Evolutionary conservation across 1,140 invertebrate genomes (phyloP), one percentile per base, ranked within the genome.

Genomic region (Papilio dardanus): DNA sequence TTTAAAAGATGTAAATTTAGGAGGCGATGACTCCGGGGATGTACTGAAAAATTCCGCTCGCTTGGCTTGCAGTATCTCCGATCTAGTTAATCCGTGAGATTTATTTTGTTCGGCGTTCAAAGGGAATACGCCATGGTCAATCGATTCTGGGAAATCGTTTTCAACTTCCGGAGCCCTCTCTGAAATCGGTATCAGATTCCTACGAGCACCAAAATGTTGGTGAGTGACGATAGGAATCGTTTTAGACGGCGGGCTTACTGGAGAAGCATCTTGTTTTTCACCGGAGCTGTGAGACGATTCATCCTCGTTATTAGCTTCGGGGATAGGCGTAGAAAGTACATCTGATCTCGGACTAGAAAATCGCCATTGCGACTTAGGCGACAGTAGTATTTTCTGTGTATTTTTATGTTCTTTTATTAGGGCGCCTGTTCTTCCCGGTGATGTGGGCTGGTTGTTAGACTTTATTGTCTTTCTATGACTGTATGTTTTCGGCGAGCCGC

Each of bases 321-420:
- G 95, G 87, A 98, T 98, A 65, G 97, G 97, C 7, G 96, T 97
- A 14, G 97, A 97, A 77, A 98, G 94, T 21, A 97, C 97, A 83
- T 97, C 96, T 10, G 96, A 97, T 81, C 96, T 93, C 3, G 96
- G 96, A 80, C 95, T 96, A 28, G 95, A 94, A 78, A 96, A 96
- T 74, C 96, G 93, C 96, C 96, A 96, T 16, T 94, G 94, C 2
- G 96, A 96, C 71, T 96, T 94, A 0, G 96, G 96, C 71, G 95
- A 96, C 24, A 95, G 88, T n/a, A 96, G 91, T 74, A 96, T 95
- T 88, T 96, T 95, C 6, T 96, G 94, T 0, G 94, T 94, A 35
- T 94, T 94, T 76, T 94, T 94, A 76, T 95, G 94, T 62, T 94
- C 92, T 89, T 95, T 94, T 30, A 94, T 87, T 16, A 94, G 83